Conservation (phyloP, 1,140 invertebrate genomes). For the Achroia grisella region DNA sequence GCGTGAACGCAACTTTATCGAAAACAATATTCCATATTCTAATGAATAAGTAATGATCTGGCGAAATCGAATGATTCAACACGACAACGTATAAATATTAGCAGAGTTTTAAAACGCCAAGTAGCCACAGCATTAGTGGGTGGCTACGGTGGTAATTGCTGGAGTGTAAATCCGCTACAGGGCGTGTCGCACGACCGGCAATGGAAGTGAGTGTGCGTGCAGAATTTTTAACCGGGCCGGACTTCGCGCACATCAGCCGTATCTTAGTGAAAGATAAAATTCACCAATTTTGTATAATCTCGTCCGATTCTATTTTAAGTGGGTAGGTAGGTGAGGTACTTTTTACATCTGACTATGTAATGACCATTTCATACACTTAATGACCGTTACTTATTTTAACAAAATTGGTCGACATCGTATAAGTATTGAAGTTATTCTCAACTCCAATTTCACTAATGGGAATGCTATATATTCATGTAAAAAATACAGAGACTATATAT, state of each 20-base stretch:
- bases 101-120: constrained; percentile 7
- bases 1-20: constrained; percentile 26
- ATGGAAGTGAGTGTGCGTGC: constrained; percentile 44
- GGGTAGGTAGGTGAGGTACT: no score
- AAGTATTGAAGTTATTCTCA: no score
- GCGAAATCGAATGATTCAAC: constrained; percentile 32
- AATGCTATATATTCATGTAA: no score
- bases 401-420: no score
- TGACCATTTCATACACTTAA: no score
- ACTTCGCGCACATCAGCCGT: constrained; percentile 41
- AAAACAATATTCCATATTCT: constrained; percentile 33
- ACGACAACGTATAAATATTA: not conserved
- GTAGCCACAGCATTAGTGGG: constrained; percentile 2
- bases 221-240: constrained; percentile 45
- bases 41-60: constrained; percentile 30
- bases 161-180: constrained; percentile 51
- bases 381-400: no score
- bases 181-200: constrained; percentile 31
- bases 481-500: no score
- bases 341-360: no score
- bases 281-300: not conserved
- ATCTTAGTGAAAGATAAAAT: constrained; percentile 51
- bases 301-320: no score
- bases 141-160: constrained; percentile 9
- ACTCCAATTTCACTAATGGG: no score